A percentile compares a stretch with the other conserved stretches of the same genome.
Evolutionary conservation across 1,140 invertebrate species (phyloP).

Genomic region (Neodiprion virginianus): DNA sequence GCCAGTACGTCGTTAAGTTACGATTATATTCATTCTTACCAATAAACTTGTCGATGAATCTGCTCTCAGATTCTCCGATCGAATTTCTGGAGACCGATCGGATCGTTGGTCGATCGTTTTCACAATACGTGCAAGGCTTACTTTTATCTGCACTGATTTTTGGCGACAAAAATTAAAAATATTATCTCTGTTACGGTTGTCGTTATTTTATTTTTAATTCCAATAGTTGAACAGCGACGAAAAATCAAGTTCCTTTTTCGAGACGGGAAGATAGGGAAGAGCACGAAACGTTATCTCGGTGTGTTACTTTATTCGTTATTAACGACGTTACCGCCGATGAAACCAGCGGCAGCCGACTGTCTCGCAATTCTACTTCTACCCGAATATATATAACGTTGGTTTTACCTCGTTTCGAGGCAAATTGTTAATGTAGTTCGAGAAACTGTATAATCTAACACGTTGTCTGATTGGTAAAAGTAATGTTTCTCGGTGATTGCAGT

Average conservation of each 20-base stretch:
- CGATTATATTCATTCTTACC: too few relatives aligned
- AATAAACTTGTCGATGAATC: too few relatives aligned
- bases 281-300: too few relatives aligned
- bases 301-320: too few relatives aligned
- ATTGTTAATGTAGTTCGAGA: not conserved
- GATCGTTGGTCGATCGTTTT: not conserved
- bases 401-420: not conserved
- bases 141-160: slow-evolving; percentile 1
- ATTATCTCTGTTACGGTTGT: too few relatives aligned
- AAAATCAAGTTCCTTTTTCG: too few relatives aligned
- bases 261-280: too few relatives aligned
- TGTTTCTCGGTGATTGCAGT: not conserved
- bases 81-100: slow-evolving; percentile 32
- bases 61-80: too few relatives aligned
- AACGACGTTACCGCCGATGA: slow-evolving; percentile 29
- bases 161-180: too few relatives aligned
- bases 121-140: slow-evolving; percentile 16
- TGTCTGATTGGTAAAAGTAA: not conserved
- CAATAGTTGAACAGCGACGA: too few relatives aligned
- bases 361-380: not conserved
- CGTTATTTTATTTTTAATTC: too few relatives aligned
- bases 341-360: slow-evolving; percentile 21
- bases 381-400: not conserved
- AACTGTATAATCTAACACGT: not conserved
- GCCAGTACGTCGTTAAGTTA: slow-evolving; percentile 47